phyloP scores from a whole-genome alignment of 2,113 vertebrate genomes.

The Microcebus jonahi region DNA sequence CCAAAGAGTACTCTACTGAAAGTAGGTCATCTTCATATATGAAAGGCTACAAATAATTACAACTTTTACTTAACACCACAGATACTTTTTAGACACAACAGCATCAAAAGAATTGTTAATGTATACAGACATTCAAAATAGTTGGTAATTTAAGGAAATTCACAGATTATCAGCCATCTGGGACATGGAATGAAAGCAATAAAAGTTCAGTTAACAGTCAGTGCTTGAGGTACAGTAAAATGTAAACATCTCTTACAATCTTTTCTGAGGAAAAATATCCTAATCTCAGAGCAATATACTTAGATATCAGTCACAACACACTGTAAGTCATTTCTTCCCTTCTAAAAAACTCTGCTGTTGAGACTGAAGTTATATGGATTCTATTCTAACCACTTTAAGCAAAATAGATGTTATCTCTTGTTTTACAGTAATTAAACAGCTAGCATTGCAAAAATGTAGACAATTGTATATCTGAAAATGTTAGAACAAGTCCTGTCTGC shows the following conservation, averaged over 20 bases:
- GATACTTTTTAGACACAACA: neutral
- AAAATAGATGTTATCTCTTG: neutral
- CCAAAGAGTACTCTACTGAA: slow-evolving; percentile 9
- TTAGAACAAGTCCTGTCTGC: neutral
- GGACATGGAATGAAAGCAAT: neutral
- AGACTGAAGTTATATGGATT: neutral
- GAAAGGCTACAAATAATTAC: slow-evolving; percentile 18
- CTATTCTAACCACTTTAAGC: slow-evolving; percentile 33
- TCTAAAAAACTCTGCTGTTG: neutral
- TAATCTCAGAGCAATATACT: neutral
- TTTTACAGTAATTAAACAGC: neutral
- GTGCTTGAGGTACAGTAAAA: neutral
- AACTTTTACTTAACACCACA: neutral
- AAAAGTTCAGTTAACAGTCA: neutral
- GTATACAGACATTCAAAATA: neutral
- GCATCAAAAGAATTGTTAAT: neutral
- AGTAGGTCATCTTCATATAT: slow-evolving; percentile 45
- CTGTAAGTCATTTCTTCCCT: neutral
- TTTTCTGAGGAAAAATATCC: slow-evolving; percentile 1
- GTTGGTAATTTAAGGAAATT: neutral
- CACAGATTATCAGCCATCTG: neutral
- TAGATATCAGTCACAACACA: neutral
- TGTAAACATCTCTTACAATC: neutral
- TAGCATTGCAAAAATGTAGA: neutral
- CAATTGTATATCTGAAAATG: neutral